A percentile compares a stretch with the other conserved stretches of the same genome.
phyloP scores from a whole-genome alignment of 1,140 invertebrate genomes.

The Eubasilissa regina region DNA sequence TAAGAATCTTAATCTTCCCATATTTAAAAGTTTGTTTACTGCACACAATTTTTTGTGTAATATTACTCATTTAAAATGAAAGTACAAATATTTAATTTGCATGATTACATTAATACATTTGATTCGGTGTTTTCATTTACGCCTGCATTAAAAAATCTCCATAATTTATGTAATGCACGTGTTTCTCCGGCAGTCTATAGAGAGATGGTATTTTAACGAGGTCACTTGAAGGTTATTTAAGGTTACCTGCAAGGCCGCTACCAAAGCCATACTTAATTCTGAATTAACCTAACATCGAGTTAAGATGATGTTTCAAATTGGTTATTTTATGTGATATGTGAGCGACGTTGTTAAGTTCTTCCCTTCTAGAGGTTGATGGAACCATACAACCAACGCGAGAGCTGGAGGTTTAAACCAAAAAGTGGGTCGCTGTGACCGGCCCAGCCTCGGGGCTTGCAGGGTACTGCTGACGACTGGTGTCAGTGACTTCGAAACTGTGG shows the following conservation, averaged over 20 bases:
- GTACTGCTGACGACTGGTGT: not conserved
- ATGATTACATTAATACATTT: too few relatives aligned
- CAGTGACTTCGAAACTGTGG: conserved; percentile 4
- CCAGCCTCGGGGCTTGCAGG: not conserved
- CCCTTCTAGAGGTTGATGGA: not conserved
- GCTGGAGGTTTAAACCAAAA: conserved; percentile 16
- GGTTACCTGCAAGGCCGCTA: conserved; percentile 19
- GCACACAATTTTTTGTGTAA: too few relatives aligned
- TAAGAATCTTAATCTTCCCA: too few relatives aligned
- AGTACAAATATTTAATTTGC: too few relatives aligned
- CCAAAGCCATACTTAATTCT: not conserved
- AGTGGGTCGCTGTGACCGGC: conserved; percentile 31
- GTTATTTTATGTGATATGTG: not conserved
- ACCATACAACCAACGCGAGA: not conserved
- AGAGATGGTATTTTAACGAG: conserved; percentile 36
- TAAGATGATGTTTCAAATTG: not conserved
- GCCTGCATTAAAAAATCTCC: not conserved
- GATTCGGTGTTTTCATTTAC: too few relatives aligned
- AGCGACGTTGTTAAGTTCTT: not conserved
- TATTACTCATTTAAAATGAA: too few relatives aligned
- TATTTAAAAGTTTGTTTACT: too few relatives aligned
- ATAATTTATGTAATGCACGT: conserved; percentile 17
- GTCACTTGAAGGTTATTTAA: conserved; percentile 43
- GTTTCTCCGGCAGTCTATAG: not conserved
- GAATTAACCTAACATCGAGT: not conserved